Percentiles rank a stretch among this genome's conserved stretches.
Evolutionary conservation across 2,888 invertebrate species (phyloP).

Genomic region (Dione juno): DNA sequence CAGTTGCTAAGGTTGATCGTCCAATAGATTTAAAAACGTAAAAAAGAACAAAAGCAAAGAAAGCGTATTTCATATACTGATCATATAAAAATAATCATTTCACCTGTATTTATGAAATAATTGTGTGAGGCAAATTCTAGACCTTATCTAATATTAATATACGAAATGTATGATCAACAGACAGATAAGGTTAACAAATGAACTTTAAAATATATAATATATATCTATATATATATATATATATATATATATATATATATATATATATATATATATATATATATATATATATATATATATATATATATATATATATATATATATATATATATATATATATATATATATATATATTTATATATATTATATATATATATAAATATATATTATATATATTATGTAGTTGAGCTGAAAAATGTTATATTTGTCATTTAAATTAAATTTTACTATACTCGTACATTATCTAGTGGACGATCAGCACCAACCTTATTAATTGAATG

Average conservation of each 20-base stretch:
- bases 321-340: too few relatives aligned
- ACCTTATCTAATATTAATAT: background rate
- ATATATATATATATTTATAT: too few relatives aligned
- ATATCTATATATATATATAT: too few relatives aligned
- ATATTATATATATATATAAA: too few relatives aligned
- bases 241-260: too few relatives aligned
- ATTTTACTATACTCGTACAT: background rate
- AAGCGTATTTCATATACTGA: background rate
- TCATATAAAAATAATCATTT: background rate
- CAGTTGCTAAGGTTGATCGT: conserved; percentile 17
- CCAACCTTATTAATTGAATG: conserved; percentile 66
- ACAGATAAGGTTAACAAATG: background rate
- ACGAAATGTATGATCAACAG: background rate
- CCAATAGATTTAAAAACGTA: background rate
- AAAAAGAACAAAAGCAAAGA: background rate
- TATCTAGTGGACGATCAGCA: conserved; percentile 38
- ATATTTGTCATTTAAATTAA: background rate
- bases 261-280: too few relatives aligned
- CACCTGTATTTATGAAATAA: background rate
- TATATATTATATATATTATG: too few relatives aligned
- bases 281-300: too few relatives aligned
- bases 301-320: too few relatives aligned
- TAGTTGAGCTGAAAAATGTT: too few relatives aligned
- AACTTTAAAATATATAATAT: too few relatives aligned
- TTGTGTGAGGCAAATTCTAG: background rate